Conservation (phyloP, 2,888 invertebrate species). For the Cartodere bifasciata region DNA sequence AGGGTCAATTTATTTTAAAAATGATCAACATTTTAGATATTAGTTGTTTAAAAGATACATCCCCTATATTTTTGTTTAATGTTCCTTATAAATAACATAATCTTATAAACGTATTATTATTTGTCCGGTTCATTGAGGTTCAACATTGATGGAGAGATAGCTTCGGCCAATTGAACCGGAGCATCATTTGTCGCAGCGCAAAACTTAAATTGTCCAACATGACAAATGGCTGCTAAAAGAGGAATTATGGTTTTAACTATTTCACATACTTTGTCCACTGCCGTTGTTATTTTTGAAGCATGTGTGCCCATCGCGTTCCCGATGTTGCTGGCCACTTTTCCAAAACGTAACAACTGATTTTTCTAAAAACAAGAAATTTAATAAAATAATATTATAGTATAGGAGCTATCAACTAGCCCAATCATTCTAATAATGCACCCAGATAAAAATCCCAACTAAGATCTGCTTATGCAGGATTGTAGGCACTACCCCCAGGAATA, state of each 20-base stretch:
- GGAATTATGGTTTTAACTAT: constrained; percentile 32
- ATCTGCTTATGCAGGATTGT: too few relatives aligned
- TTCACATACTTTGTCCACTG: constrained; percentile 31
- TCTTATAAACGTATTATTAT: too few relatives aligned
- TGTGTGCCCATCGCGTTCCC: constrained; percentile 30
- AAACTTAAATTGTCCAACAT: constrained; percentile 32
- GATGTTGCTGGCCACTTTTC: constrained; percentile 27
- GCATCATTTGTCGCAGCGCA: constrained; percentile 28
- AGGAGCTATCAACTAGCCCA: too few relatives aligned
- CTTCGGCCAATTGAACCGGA: constrained; percentile 22
- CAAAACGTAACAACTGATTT: constrained; percentile 26
- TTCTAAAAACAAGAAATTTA: constrained; percentile 21
- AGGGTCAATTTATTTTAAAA: too few relatives aligned
- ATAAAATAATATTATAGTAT: too few relatives aligned
- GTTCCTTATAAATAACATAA: too few relatives aligned
- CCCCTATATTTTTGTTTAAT: too few relatives aligned
- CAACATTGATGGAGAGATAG: constrained; percentile 20
- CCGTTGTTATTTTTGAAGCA: constrained; percentile 26
- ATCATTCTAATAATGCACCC: too few relatives aligned
- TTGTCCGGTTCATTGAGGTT: constrained; percentile 19
- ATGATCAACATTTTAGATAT: too few relatives aligned
- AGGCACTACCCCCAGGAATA: too few relatives aligned
- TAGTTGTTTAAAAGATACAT: too few relatives aligned
- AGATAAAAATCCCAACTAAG: too few relatives aligned
- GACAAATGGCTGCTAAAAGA: constrained; percentile 31